These are phyloP conservation scores for Lathronympha strigana DNA, from an alignment of 2,888 invertebrate species.

Conservation along the genomic window DNA sequence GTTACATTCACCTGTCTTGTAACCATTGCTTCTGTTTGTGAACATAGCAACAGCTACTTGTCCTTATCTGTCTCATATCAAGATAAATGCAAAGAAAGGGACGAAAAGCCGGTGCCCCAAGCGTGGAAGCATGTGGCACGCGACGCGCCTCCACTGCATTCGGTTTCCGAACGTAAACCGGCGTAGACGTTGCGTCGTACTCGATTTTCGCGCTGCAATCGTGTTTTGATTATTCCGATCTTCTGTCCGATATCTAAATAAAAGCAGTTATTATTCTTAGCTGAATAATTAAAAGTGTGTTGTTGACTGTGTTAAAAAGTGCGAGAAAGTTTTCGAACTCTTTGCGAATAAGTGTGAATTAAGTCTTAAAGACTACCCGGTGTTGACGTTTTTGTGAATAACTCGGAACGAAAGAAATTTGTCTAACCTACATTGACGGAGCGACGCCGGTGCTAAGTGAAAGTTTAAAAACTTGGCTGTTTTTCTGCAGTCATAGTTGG, in stretches of 20 bases:
- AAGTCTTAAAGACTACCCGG: conserved; percentile 48
- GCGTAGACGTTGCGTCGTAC: conserved; percentile 63
- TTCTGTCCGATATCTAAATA: conserved; percentile 28
- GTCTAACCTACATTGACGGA: conserved; percentile 72
- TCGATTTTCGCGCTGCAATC: conserved; percentile 64
- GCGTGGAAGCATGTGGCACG: conserved; percentile 76
- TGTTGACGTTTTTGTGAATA: conserved; percentile 64
- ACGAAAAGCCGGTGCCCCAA: conserved; percentile 59
- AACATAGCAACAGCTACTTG: conserved; percentile 54
- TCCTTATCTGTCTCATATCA: conserved; percentile 67
- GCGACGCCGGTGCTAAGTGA: conserved; percentile 68
- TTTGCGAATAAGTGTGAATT: conserved; percentile 50
- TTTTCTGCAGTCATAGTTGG: conserved; percentile 58
- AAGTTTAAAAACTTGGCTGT: conserved; percentile 70
- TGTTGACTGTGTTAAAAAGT: conserved; percentile 49
- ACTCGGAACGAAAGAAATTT: conserved; percentile 58
- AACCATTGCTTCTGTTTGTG: conserved; percentile 57
- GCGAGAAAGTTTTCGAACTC: conserved; percentile 52
- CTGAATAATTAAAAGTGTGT: conserved; percentile 30
- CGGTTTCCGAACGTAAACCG: conserved; percentile 71
- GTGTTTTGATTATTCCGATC: conserved; percentile 61
- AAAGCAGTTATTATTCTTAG: conserved; percentile 25
- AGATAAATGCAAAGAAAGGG: conserved; percentile 67
- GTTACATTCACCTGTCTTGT: conserved; percentile 79
- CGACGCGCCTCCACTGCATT: conserved; percentile 70